Evolutionary conservation across 2,888 invertebrate genomes (phyloP).

Genomic region (Mythimna vitellina): DNA sequence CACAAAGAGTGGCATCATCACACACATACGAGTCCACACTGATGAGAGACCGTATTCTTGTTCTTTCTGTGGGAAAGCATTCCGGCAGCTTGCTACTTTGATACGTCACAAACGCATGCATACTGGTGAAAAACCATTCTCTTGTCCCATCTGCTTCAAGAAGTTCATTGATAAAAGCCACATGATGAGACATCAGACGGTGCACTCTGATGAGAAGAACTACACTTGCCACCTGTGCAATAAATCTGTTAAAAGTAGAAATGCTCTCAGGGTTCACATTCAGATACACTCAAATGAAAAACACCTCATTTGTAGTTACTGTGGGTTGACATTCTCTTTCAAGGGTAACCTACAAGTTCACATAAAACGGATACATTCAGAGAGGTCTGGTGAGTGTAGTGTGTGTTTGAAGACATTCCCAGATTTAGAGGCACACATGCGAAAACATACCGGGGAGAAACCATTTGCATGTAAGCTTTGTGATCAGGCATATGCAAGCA

Average conservation of each 20-base stretch:
- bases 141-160: slow-evolving; percentile 81
- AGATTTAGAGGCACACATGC: slow-evolving; percentile 90
- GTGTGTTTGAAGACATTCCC: slow-evolving; percentile 89
- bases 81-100: slow-evolving; percentile 82
- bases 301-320: slow-evolving; percentile 83
- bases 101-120: slow-evolving; percentile 84
- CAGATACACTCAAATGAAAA: slow-evolving; percentile 82
- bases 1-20: slow-evolving; percentile 82
- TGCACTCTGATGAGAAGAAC: slow-evolving; percentile 88
- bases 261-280: slow-evolving; percentile 88
- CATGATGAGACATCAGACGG: slow-evolving; percentile 80
- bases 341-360: slow-evolving; percentile 90
- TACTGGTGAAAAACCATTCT: slow-evolving; percentile 84
- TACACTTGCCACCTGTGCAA: slow-evolving; percentile 89
- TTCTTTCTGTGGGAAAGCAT: slow-evolving; percentile 78
- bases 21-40: slow-evolving; percentile 84
- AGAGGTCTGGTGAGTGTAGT: slow-evolving; percentile 88
- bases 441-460: slow-evolving; percentile 90
- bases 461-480: slow-evolving; percentile 83
- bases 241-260: slow-evolving; percentile 87
- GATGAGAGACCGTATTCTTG: slow-evolving; percentile 84
- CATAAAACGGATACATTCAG: slow-evolving; percentile 89
- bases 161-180: slow-evolving; percentile 80
- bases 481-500: slow-evolving; percentile 77
- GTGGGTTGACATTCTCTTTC: slow-evolving; percentile 87